Evolutionary conservation across 2,888 invertebrate genomes (phyloP).

Genomic region (Polyommatus iphigenia): DNA sequence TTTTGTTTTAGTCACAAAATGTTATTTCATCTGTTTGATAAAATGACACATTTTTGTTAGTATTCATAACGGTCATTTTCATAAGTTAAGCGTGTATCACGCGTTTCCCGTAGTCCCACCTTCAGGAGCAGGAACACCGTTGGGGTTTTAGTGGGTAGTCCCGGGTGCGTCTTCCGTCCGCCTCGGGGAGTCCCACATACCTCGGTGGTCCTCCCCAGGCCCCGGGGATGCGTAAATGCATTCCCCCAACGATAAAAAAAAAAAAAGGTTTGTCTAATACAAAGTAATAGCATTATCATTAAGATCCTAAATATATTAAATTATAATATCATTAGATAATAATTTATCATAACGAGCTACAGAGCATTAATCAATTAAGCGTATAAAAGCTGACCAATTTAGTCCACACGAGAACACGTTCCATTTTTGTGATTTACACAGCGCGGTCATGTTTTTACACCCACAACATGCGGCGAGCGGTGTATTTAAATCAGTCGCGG

Average conservation of each 20-base stretch:
- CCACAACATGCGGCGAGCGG: slow-evolving; percentile 31
- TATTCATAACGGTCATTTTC: too few relatives aligned
- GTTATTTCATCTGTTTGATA: too few relatives aligned
- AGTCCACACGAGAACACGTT: slow-evolving; percentile 4
- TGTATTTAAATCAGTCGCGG: slow-evolving; percentile 34
- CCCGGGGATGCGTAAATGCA: too few relatives aligned
- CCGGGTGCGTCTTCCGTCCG: too few relatives aligned
- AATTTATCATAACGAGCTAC: background rate
- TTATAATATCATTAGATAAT: background rate
- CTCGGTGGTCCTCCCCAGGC: too few relatives aligned
- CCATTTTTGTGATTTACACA: slow-evolving; percentile 2
- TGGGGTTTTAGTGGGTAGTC: too few relatives aligned
- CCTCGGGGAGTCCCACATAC: too few relatives aligned
- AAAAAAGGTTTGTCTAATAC: background rate
- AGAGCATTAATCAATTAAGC: slow-evolving; percentile 2
- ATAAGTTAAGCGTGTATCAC: too few relatives aligned
- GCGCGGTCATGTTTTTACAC: slow-evolving; percentile 17
- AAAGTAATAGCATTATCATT: background rate
- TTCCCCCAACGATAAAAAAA: too few relatives aligned
- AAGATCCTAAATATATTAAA: background rate
- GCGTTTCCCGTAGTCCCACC: too few relatives aligned
- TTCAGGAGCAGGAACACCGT: too few relatives aligned
- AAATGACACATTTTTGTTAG: too few relatives aligned
- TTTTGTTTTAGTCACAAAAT: background rate
- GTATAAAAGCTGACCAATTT: slow-evolving; percentile 13